A percentile compares a stretch with the other conserved stretches of the same genome.
Conservation (phyloP, 2,888 invertebrate genomes). For the Phaonia tiefii region DNA sequence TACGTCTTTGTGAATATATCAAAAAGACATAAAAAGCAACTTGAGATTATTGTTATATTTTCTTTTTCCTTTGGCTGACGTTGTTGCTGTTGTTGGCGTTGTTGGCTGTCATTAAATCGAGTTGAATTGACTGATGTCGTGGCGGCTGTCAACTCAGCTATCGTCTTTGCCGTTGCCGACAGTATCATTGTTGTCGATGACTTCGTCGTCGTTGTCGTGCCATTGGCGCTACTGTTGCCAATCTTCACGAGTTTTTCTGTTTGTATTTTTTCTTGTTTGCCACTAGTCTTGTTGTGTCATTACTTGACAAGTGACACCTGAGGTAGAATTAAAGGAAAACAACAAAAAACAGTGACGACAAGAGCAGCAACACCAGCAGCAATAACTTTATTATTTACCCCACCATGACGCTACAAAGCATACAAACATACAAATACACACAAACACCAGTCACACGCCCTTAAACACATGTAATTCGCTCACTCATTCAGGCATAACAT, state of each 20-base stretch:
- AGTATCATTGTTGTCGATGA: neutral
- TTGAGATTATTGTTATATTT: too few relatives aligned
- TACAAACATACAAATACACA: conserved; percentile 7
- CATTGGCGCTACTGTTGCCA: neutral
- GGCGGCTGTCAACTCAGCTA: conserved; percentile 32
- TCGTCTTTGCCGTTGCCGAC: conserved; percentile 7
- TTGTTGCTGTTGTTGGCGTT: neutral
- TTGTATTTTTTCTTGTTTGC: neutral
- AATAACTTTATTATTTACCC: neutral
- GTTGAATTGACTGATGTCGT: conserved; percentile 15
- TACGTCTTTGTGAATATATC: too few relatives aligned
- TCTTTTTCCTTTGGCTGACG: neutral
- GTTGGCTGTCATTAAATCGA: neutral
- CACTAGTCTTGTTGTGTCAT: conserved; percentile 58
- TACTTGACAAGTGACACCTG: conserved; percentile 64
- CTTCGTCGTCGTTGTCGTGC: neutral
- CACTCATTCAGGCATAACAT: too few relatives aligned
- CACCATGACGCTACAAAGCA: neutral
- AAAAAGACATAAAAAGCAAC: too few relatives aligned
- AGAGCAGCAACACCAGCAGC: neutral
- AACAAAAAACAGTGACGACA: conserved; percentile 23
- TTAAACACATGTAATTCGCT: too few relatives aligned
- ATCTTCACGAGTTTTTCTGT: neutral
- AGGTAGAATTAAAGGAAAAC: conserved; percentile 60
- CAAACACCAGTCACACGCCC: neutral